phyloP scores from a whole-genome alignment of 2,113 vertebrate species.

The Machaerirhynchus nigripectus region DNA sequence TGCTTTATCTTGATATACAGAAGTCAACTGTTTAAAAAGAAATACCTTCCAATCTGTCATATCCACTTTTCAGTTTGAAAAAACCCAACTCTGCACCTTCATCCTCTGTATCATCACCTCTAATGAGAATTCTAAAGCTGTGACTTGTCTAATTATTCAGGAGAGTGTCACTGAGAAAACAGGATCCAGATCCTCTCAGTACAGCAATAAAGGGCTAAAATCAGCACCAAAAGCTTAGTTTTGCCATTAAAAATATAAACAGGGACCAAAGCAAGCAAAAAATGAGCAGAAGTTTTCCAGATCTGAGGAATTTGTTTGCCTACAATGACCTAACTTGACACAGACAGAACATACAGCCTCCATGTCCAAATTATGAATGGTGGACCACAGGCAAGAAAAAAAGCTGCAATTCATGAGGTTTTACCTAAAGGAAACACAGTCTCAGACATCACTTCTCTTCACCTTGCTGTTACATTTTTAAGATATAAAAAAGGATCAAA shows the following conservation, averaged over 20 bases:
- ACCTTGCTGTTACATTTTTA: background rate
- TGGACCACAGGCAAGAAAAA: background rate
- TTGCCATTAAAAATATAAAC: background rate
- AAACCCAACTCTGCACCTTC: background rate
- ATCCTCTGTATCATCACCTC: background rate
- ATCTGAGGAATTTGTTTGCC: background rate
- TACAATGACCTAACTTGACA: background rate
- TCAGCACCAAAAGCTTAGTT: background rate
- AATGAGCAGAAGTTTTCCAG: background rate
- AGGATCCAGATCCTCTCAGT: background rate
- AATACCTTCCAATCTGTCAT: background rate
- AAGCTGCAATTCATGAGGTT: background rate
- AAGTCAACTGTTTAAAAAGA: background rate
- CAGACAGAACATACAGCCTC: background rate
- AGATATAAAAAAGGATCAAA: background rate
- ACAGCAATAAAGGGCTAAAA: background rate
- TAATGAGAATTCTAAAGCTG: background rate
- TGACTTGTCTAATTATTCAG: background rate
- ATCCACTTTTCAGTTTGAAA: background rate
- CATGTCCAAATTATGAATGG: background rate
- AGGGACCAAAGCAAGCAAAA: background rate
- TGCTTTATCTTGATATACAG: background rate
- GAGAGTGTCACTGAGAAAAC: background rate
- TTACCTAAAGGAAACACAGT: background rate
- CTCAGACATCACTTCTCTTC: background rate